These are phyloP conservation scores for Datnioides undecimradiatus DNA, from an alignment of 2,113 vertebrate genomes.

Conservation along the genomic window DNA sequence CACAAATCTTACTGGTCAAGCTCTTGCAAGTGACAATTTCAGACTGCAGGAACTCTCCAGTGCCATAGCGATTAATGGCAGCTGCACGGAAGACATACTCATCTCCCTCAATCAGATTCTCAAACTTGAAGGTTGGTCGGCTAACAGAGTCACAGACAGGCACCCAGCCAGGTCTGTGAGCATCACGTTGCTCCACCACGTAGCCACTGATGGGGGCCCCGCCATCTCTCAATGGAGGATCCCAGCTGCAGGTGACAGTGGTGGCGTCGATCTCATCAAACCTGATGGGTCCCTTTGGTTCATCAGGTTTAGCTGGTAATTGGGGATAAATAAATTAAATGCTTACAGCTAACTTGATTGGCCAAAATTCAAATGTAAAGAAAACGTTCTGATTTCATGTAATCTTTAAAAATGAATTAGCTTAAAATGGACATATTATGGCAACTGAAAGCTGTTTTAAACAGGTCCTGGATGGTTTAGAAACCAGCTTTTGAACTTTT, in stretches of 20 bases:
- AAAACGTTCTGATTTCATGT: not conserved
- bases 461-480: too few relatives aligned
- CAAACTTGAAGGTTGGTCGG: conserved; percentile 92
- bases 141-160: conserved; percentile 95
- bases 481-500: not conserved
- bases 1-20: conserved; percentile 88
- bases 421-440: too few relatives aligned
- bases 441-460: too few relatives aligned
- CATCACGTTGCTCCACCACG: conserved; percentile 95
- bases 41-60: conserved; percentile 95
- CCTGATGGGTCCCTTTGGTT: conserved; percentile 90
- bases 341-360: not conserved
- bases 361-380: not conserved
- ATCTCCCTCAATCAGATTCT: conserved; percentile 91
- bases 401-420: not conserved
- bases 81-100: conserved; percentile 98
- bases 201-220: conserved; percentile 94
- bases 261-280: conserved; percentile 94
- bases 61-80: conserved; percentile 94
- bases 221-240: conserved; percentile 92
- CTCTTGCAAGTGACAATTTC: conserved; percentile 94
- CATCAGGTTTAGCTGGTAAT: conserved; percentile 92
- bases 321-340: conserved; percentile 16
- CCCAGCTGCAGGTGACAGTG: conserved; percentile 92
- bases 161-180: conserved; percentile 97